Conservation (phyloP, 2,113 vertebrate species). For the Oenanthe melanoleuca region DNA sequence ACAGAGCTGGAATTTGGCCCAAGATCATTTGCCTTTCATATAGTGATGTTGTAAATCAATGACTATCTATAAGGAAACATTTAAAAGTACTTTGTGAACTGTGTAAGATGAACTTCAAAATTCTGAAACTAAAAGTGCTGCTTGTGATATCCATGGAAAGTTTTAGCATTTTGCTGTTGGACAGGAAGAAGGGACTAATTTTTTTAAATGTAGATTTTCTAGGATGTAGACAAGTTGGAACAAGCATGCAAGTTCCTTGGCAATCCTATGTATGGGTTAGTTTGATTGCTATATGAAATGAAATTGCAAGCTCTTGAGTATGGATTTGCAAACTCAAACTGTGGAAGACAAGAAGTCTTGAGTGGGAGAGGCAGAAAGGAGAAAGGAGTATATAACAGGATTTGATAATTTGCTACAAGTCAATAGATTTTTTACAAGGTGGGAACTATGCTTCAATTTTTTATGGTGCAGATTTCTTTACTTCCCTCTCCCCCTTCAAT, state of each 20-base stretch:
- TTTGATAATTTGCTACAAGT: not conserved
- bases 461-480: not conserved
- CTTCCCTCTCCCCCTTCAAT: accelerated
- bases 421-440: not conserved
- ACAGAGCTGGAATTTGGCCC: constrained; percentile 15
- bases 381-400: not conserved
- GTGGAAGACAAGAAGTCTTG: not conserved
- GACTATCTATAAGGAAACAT: not conserved
- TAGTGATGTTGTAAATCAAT: not conserved
- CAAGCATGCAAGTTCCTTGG: not conserved
- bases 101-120: not conserved
- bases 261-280: not conserved
- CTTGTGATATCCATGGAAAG: not conserved
- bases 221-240: not conserved
- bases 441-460: not conserved
- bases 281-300: not conserved
- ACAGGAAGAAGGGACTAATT: not conserved
- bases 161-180: not conserved
- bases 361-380: not conserved
- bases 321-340: not conserved
- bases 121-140: not conserved
- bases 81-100: not conserved
- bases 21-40: not conserved
- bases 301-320: not conserved
- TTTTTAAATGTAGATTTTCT: not conserved